Percentiles rank a stretch among this genome's conserved stretches.
phyloP scores from a whole-genome alignment of 2,113 vertebrate species.

The Zosterops lateralis region DNA sequence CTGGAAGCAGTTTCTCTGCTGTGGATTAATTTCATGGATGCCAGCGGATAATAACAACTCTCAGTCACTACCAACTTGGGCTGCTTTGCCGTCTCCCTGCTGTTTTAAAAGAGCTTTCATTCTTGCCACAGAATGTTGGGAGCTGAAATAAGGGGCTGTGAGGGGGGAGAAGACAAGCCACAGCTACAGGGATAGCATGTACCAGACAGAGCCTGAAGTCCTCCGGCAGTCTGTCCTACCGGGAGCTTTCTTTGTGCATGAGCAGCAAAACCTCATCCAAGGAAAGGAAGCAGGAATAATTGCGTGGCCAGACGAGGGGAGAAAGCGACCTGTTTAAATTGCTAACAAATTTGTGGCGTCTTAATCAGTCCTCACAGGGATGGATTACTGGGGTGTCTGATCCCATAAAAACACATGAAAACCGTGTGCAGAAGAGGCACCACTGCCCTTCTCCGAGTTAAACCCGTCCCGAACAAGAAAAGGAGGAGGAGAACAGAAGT shows the following conservation, averaged over 20 bases:
- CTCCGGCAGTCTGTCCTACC: background rate
- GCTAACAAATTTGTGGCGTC: background rate
- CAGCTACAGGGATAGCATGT: background rate
- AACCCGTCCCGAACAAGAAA: background rate
- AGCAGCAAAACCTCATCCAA: background rate
- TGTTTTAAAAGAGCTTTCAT: background rate
- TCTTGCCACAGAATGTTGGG: background rate
- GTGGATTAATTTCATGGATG: conserved; percentile 44
- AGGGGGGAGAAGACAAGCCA: background rate
- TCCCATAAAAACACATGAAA: background rate
- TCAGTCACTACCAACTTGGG: background rate
- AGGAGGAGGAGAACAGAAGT: background rate
- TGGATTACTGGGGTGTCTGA: background rate
- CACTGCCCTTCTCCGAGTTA: background rate
- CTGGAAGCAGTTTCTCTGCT: conserved; percentile 35
- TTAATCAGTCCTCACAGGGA: background rate
- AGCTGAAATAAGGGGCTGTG: background rate
- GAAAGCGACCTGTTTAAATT: background rate
- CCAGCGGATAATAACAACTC: background rate
- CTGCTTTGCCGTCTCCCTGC: background rate
- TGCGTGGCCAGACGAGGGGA: background rate
- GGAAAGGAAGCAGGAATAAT: background rate
- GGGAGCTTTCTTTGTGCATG: background rate
- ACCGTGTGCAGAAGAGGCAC: background rate
- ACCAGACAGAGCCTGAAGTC: background rate